phyloP scores from a whole-genome alignment of 2,113 vertebrate species.

The Dryoscopus gambensis region DNA sequence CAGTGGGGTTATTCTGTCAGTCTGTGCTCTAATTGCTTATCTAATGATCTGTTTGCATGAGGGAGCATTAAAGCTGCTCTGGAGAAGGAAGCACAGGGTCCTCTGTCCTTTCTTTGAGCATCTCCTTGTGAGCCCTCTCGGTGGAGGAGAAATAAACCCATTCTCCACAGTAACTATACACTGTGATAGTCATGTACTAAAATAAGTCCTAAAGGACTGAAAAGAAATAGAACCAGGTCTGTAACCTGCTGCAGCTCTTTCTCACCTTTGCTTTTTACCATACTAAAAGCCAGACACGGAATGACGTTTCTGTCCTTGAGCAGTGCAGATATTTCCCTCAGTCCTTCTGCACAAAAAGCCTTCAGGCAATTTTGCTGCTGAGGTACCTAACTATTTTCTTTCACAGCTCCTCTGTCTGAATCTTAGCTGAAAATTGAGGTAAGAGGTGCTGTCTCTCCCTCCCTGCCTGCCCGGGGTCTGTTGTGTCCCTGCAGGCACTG shows the following conservation, averaged over 20 bases:
- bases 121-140: background rate
- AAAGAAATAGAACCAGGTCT: background rate
- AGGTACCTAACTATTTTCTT: background rate
- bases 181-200: background rate
- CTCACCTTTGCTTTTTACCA: background rate
- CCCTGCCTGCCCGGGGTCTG: background rate
- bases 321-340: background rate
- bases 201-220: background rate
- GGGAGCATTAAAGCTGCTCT: background rate
- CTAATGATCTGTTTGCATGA: background rate
- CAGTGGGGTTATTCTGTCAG: background rate
- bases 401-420: background rate
- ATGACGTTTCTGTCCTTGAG: background rate
- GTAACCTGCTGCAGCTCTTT: background rate
- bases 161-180: background rate
- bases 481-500: rapidly evolving
- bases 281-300: background rate
- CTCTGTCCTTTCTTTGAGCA: background rate
- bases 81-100: background rate
- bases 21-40: background rate
- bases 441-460: background rate
- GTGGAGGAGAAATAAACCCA: background rate
- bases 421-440: background rate
- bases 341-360: background rate
- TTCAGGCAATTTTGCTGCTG: background rate